A percentile compares a stretch with the other conserved stretches of the same genome.
phyloP scores from a whole-genome alignment of 2,888 invertebrate genomes.

The Acleris sparsana region DNA sequence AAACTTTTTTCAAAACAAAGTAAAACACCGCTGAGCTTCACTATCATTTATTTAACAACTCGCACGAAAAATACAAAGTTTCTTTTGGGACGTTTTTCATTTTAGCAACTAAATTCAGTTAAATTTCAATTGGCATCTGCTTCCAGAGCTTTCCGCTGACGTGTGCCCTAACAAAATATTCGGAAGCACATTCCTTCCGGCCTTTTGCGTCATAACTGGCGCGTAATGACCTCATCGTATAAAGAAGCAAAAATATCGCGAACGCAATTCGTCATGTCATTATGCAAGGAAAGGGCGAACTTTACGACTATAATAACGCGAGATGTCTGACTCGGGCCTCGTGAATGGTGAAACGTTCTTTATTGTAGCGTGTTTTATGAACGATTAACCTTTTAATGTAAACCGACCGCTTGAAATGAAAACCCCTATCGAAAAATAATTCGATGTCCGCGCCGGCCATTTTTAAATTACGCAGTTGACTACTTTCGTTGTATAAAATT shows the following conservation, averaged over 20 bases:
- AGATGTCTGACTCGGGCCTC: conserved; percentile 78
- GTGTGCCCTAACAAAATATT: conserved; percentile 48
- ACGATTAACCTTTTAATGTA: conserved; percentile 82
- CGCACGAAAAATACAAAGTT: conserved; percentile 46
- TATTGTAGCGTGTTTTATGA: conserved; percentile 81
- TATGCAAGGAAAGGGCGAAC: conserved; percentile 82
- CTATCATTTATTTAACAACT: conserved; percentile 54
- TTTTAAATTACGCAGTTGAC: conserved; percentile 30
- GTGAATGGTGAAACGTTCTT: conserved; percentile 77
- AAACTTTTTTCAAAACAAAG: conserved; percentile 55
- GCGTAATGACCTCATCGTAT: conserved; percentile 76
- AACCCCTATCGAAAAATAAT: conserved; percentile 51
- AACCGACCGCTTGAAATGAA: conserved; percentile 66
- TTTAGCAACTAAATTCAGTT: conserved; percentile 48
- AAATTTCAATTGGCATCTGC: conserved; percentile 41
- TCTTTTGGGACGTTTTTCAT: conserved; percentile 52
- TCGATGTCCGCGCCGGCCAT: conserved; percentile 40
- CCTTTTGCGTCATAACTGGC: conserved; percentile 63
- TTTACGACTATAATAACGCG: conserved; percentile 82
- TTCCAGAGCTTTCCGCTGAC: conserved; percentile 36
- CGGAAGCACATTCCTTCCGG: conserved; percentile 52
- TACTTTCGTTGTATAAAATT: conserved; percentile 3
- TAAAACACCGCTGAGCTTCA: conserved; percentile 53
- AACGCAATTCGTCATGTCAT: conserved; percentile 82
- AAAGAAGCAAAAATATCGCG: conserved; percentile 80